These are phyloP conservation scores for Acomys russatus DNA, from an alignment of 2,797 vertebrate genomes.

Conservation along the genomic window DNA sequence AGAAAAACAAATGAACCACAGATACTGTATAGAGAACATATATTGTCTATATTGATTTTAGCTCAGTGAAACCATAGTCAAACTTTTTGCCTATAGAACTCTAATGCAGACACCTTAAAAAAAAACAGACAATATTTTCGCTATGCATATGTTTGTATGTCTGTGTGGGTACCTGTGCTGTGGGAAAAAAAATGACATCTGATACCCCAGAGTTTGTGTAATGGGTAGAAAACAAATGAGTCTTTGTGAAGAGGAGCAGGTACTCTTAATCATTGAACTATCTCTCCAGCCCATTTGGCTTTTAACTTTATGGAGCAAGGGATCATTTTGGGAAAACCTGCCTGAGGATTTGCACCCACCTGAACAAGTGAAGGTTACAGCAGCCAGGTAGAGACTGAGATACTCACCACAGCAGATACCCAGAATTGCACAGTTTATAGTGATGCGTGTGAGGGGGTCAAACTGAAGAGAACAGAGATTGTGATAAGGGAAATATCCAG, in stretches of 20 bases:
- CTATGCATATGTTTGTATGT: too few relatives aligned
- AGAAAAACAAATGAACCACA: neutral
- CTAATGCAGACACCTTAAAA: neutral
- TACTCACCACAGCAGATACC: neutral
- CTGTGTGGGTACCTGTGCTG: too few relatives aligned
- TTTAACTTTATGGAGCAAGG: too few relatives aligned
- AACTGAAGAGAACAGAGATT: neutral
- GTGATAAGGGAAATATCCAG: neutral
- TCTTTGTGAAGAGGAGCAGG: too few relatives aligned
- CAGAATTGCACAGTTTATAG: neutral
- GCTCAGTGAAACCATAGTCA: neutral
- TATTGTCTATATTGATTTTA: neutral
- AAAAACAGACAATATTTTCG: too few relatives aligned
- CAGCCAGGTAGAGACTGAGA: neutral
- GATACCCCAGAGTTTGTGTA: too few relatives aligned
- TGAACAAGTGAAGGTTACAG: neutral
- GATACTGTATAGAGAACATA: neutral
- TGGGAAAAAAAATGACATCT: too few relatives aligned
- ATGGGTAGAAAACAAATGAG: too few relatives aligned
- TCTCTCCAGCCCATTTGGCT: too few relatives aligned
- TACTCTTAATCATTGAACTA: too few relatives aligned
- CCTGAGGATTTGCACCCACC: too few relatives aligned
- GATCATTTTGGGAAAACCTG: too few relatives aligned
- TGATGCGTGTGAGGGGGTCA: neutral
- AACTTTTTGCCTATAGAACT: neutral